phyloP scores from a whole-genome alignment of 2,113 vertebrate species.

The Gasterosteus aculeatus region DNA sequence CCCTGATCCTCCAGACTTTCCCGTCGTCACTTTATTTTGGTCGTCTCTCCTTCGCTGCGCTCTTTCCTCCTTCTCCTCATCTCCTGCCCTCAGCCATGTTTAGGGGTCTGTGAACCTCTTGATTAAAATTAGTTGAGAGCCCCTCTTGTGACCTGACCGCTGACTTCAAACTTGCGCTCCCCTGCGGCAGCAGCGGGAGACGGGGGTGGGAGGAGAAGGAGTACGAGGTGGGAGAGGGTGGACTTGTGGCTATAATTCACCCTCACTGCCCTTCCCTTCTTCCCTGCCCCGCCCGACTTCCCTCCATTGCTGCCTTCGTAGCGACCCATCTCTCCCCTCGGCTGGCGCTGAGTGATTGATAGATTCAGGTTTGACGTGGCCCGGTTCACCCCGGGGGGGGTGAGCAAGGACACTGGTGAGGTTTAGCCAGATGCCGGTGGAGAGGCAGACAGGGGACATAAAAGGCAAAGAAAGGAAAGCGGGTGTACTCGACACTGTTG shows the following conservation, averaged over 20 bases:
- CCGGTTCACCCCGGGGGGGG: slow-evolving; percentile 64
- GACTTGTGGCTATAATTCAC: slow-evolving; percentile 65
- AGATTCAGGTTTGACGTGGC: slow-evolving; percentile 73
- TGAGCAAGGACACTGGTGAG: slow-evolving; percentile 69
- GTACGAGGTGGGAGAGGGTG: slow-evolving; percentile 44
- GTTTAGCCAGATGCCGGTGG: slow-evolving; percentile 54
- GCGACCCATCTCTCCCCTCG: slow-evolving; percentile 28
- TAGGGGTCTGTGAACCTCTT: slow-evolving; percentile 29
- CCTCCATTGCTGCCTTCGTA: slow-evolving; percentile 47
- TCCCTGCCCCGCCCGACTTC: slow-evolving; percentile 27
- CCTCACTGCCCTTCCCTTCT: slow-evolving; percentile 22
- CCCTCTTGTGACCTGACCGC: slow-evolving; percentile 52
- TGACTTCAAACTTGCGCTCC: slow-evolving; percentile 41
- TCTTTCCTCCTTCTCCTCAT: slow-evolving; percentile 9
- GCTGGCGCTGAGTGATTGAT: slow-evolving; percentile 75
- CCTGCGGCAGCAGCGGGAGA: slow-evolving; percentile 10
- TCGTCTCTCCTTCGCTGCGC: background rate
- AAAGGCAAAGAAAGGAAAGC: slow-evolving; percentile 40
- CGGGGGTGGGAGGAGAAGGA: slow-evolving; percentile 3
- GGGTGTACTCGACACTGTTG: slow-evolving; percentile 15
- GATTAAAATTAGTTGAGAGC: slow-evolving; percentile 38
- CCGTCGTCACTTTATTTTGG: background rate
- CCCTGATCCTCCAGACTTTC: slow-evolving; percentile 1
- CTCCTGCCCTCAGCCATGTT: slow-evolving; percentile 26
- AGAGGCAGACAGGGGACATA: slow-evolving; percentile 35